These are phyloP conservation scores for Orthonevra nobilis DNA, from an alignment of 2,888 invertebrate species.

Conservation along the genomic window DNA sequence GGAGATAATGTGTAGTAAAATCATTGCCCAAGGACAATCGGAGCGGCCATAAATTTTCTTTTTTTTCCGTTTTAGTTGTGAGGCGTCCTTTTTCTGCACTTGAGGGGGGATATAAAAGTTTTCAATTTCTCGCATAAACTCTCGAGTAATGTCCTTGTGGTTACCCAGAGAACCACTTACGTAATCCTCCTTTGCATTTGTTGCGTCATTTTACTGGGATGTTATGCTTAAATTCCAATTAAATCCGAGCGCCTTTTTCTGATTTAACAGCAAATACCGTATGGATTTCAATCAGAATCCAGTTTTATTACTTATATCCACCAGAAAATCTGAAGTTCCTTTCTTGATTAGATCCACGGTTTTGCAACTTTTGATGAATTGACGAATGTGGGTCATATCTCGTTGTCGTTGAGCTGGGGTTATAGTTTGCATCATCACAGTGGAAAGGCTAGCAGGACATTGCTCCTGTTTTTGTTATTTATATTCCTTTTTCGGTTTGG, in stretches of 20 bases:
- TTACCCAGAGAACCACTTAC: constrained; percentile 24
- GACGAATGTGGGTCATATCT: constrained; percentile 21
- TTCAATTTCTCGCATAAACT: constrained; percentile 42
- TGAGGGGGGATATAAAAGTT: constrained; percentile 43
- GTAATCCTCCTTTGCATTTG: constrained; percentile 40
- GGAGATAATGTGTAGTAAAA: constrained; percentile 17
- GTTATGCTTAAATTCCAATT: constrained; percentile 46
- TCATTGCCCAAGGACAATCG: constrained; percentile 19
- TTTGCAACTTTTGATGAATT: constrained; percentile 3
- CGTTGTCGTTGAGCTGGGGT: not conserved
- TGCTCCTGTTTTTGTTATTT: not conserved
- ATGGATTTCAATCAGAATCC: constrained; percentile 52
- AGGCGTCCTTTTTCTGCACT: constrained; percentile 47
- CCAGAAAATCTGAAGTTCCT: constrained; percentile 8
- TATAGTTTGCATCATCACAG: constrained; percentile 7
- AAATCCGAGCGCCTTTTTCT: constrained; percentile 28
- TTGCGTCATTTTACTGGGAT: constrained; percentile 30
- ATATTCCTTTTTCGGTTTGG: not conserved
- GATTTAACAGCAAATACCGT: constrained; percentile 22
- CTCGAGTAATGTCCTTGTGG: constrained; percentile 25
- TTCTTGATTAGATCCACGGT: constrained; percentile 20
- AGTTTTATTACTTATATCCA: constrained; percentile 49
- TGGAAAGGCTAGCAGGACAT: not conserved
- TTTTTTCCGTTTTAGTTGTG: too few relatives aligned
- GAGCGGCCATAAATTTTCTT: constrained; percentile 21